Percentiles rank a stretch among this genome's conserved stretches.
phyloP scores from a whole-genome alignment of 2,113 vertebrate species.

The Paradisaea rubra region DNA sequence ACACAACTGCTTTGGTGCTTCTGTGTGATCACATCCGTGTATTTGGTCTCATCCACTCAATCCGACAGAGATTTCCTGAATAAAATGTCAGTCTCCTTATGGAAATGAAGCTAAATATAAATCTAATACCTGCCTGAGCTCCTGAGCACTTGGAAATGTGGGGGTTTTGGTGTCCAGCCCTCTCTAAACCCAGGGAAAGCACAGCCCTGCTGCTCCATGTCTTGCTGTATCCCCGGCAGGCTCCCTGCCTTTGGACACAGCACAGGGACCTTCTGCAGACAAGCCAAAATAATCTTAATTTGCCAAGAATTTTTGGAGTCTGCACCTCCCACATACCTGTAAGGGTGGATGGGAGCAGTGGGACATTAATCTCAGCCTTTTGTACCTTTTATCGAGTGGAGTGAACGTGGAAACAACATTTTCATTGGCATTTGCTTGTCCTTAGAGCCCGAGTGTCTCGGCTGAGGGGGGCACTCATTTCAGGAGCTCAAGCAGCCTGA shows the following conservation, averaged over 20 bases:
- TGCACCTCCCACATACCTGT: not conserved
- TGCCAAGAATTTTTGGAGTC: not conserved
- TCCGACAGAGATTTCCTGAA: not conserved
- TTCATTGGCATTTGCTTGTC: not conserved
- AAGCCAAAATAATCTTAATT: not conserved
- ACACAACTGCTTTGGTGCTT: not conserved
- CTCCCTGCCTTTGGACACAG: not conserved
- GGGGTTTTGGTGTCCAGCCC: not conserved
- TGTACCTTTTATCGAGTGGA: not conserved
- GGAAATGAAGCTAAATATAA: not conserved
- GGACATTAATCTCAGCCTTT: not conserved
- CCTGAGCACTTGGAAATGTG: not conserved
- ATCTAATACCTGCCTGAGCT: not conserved
- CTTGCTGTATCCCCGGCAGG: not conserved
- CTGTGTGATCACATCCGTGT: accelerated
- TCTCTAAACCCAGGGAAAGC: not conserved
- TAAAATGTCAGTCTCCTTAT: not conserved
- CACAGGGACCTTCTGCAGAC: not conserved
- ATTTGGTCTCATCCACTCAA: not conserved
- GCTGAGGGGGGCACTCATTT: not conserved
- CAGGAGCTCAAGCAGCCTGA: slow-evolving; percentile 26
- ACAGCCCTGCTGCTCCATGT: not conserved
- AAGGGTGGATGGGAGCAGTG: not conserved
- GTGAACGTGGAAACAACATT: not conserved
- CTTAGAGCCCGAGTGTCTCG: not conserved